Percentiles rank a stretch among this genome's conserved stretches.
These are phyloP conservation scores for Amaurobius ferox DNA, from an alignment of 2,888 invertebrate genomes.

Conservation along the genomic window DNA sequence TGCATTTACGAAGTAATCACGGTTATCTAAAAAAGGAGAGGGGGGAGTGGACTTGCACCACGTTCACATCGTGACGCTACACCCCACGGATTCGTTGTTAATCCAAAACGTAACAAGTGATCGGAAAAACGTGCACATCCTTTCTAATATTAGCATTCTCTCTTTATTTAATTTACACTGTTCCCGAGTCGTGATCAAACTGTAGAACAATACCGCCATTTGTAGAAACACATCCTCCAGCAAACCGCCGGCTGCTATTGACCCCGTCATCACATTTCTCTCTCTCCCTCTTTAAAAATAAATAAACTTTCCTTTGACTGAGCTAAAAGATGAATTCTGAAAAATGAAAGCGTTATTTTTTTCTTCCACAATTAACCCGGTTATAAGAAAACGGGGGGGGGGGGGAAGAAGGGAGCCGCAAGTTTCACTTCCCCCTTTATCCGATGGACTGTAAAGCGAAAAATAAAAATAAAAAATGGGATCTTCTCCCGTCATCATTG, in stretches of 20 bases:
- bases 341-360: not conserved
- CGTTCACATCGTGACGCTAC: too few species aligned
- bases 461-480: slow-evolving; percentile 26
- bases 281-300: slow-evolving; percentile 20
- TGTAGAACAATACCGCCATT: not conserved
- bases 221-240: not conserved
- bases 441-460: slow-evolving; percentile 38
- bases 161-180: not conserved
- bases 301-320: slow-evolving; percentile 39
- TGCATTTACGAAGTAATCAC: too few species aligned
- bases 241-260: slow-evolving; percentile 30
- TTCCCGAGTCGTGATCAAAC: not conserved
- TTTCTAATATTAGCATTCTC: not conserved
- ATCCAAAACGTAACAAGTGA: too few species aligned
- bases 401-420: not conserved
- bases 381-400: slow-evolving; percentile 33
- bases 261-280: slow-evolving; percentile 30
- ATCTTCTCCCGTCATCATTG: slow-evolving; percentile 62
- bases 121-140: too few species aligned
- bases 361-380: slow-evolving; percentile 56
- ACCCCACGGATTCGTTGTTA: too few species aligned
- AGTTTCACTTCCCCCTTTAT: slow-evolving; percentile 34
- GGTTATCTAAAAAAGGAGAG: too few species aligned
- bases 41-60: too few species aligned
- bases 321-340: not conserved